Percentiles rank a stretch among this genome's conserved stretches.
phyloP scores from a whole-genome alignment of 2,113 vertebrate genomes.

The Pogonocichla stellata region DNA sequence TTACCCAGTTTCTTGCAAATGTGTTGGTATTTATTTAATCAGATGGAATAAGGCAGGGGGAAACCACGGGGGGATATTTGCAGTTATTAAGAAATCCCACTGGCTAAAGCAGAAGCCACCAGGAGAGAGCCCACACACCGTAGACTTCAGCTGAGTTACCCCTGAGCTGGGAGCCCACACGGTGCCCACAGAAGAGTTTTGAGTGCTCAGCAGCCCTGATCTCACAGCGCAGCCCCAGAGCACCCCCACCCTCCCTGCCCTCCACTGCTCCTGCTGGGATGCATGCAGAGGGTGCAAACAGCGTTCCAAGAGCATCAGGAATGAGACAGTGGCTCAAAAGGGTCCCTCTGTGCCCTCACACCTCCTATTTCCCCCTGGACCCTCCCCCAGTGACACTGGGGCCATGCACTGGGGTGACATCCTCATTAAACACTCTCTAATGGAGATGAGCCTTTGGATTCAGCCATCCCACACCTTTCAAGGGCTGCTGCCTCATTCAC shows the following conservation, averaged over 20 bases:
- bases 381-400: no score
- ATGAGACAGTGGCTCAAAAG: fast-evolving
- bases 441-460: neutral
- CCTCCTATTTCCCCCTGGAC: neutral
- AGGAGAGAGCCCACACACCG: neutral
- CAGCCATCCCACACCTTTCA: no score
- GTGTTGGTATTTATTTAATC: constrained; percentile 49
- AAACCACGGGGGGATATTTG: constrained; percentile 5
- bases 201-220: neutral
- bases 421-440: neutral
- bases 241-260: no score
- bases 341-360: neutral
- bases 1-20: neutral
- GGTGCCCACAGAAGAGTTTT: fast-evolving
- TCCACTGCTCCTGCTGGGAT: neutral
- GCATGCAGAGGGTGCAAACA: neutral
- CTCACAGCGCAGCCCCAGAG: neutral
- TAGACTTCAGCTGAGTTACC: fast-evolving
- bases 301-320: neutral
- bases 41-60: neutral
- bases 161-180: neutral
- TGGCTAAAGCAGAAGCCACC: constrained; percentile 4
- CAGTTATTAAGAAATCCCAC: neutral
- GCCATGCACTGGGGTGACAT: neutral
- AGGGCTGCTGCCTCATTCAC: neutral